These are phyloP conservation scores for Riptortus pedestris DNA, from an alignment of 1,140 invertebrate species.

Conservation along the genomic window DNA sequence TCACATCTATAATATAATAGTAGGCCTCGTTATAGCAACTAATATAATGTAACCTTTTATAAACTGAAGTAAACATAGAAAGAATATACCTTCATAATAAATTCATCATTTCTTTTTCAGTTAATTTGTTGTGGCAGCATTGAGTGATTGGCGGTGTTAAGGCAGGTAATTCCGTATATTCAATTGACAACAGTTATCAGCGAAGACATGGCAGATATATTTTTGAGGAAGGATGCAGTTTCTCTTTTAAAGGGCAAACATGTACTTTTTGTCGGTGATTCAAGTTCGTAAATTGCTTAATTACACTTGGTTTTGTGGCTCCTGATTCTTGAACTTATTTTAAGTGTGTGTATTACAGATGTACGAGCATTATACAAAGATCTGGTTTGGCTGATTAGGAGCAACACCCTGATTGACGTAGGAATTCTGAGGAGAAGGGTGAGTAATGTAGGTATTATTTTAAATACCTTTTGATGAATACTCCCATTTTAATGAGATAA, in stretches of 20 bases:
- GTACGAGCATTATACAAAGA: neutral
- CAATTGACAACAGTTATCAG: no score
- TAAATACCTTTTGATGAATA: no score
- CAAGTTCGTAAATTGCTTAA: neutral
- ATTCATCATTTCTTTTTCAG: no score
- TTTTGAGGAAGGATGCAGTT: neutral
- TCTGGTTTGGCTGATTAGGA: neutral
- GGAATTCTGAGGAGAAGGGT: neutral
- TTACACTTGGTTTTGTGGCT: neutral
- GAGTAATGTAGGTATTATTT: slow-evolving; percentile 4
- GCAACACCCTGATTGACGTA: neutral
- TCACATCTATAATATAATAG: no score
- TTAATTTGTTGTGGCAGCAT: no score
- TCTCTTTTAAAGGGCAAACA: neutral
- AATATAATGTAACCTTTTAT: no score
- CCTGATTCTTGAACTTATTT: neutral
- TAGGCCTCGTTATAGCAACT: no score
- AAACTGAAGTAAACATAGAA: no score
- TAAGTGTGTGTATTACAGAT: neutral
- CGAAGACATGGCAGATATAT: slow-evolving; percentile 1
- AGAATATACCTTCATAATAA: no score
- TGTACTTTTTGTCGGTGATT: neutral
- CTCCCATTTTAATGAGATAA: no score
- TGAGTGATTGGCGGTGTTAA: no score
- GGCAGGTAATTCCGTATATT: no score